Evolutionary conservation across 92 coral and sea anemone species (phyloP), one percentile per base, ranked within the genome.

Genomic region (Phenganax stokvisi): DNA sequence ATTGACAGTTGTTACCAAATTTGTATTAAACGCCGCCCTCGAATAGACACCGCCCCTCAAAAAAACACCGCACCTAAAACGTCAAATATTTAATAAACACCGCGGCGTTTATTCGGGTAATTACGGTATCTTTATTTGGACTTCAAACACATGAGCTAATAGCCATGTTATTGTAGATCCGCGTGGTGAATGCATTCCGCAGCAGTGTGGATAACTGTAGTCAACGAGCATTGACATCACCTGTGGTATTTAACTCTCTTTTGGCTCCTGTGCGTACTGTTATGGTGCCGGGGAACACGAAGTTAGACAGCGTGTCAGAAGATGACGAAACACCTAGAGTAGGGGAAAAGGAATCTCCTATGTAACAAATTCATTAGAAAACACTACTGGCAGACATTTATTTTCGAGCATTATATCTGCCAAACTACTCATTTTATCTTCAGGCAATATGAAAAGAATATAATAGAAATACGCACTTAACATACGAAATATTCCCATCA

Each of bases 251-350:
- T 87, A 96, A 96, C 84, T 96, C 99, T 20, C 89, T 96, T 81
- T 89, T 96, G 76, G 99, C 99, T 55, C 99, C 99, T 57, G 99
- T 96, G 53, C 93, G 99, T 56, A 96, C 99, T 6, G 99, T 97
- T 57, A 96, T 96, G 99, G 89, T 96, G 15, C 59, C 83, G 67
- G 80, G 91, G 91, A 69, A 84, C 79, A 56, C 86, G 86, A 85
- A 84, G 84, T 75, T 86, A 87, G 31, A 47, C 85, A 71, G 85
- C 89, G 59, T 69, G 79, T 17, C 82, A 37, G 91, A 87, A 58
- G 85, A 82, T 76, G 82, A 74, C 51, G 87, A 85, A 86, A 79
- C 80, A 65, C 91, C 92, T 25, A 92, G 91, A 77, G 89, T 85
- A 83, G 96, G 89, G 69, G 92, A 92, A 82, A 88, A 88, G 87